phyloP scores from a whole-genome alignment of 2,113 vertebrate genomes.

The Odobenus rosmarus region DNA sequence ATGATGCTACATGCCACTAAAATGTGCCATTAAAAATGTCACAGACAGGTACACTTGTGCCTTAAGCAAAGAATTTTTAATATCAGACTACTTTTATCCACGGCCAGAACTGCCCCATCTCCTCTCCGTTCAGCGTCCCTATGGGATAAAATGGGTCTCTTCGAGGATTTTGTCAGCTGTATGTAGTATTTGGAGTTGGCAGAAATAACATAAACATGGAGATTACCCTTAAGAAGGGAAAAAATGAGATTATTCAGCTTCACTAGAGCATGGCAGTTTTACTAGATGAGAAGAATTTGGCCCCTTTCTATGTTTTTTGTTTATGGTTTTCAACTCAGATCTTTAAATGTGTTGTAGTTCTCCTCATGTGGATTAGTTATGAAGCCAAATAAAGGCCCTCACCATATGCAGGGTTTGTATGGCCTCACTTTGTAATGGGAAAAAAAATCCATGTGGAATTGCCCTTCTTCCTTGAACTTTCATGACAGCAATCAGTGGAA shows the following conservation, averaged over 20 bases:
- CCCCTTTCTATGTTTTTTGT: background rate
- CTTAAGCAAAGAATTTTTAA: constrained; percentile 61
- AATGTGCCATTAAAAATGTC: constrained; percentile 27
- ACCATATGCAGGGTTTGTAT: background rate
- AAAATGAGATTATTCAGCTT: background rate
- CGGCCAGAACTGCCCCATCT: background rate
- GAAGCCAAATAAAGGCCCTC: background rate
- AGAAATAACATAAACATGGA: constrained; percentile 12
- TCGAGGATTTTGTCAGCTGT: background rate
- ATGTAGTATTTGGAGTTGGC: background rate
- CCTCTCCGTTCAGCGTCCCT: background rate
- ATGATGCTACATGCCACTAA: background rate
- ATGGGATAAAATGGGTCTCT: background rate
- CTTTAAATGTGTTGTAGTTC: background rate
- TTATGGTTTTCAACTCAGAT: background rate
- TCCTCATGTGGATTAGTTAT: background rate
- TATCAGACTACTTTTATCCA: constrained; percentile 42
- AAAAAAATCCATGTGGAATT: background rate
- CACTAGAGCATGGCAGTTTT: background rate
- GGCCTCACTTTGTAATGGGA: background rate
- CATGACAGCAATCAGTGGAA: background rate
- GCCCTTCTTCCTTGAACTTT: background rate
- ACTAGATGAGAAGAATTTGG: background rate
- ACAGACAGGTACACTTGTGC: constrained; percentile 25
- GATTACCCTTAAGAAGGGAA: background rate